Base-by-base conservation (phyloP, 1,140 invertebrate genomes). In the Macrocentrus cingulum region DNA sequence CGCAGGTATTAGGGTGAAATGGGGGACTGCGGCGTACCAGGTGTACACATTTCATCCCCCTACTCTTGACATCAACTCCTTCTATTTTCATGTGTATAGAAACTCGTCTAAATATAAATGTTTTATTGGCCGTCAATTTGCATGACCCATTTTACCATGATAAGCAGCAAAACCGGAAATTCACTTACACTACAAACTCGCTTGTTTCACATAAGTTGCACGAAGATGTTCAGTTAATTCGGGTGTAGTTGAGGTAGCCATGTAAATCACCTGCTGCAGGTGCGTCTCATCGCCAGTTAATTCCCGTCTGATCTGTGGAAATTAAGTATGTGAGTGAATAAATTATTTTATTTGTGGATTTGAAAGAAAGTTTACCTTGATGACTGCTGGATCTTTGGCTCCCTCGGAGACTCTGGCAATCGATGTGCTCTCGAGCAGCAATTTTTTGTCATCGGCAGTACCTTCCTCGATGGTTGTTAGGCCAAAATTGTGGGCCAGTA, bases 401-500 rank as follows among this genome's bases (percentile, higher is more conserved):
- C 52, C 79, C 66, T 84, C 82, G 0, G 70, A 75, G 64, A 84
- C 81, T 60, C 84, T 68, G 2, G 74, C 62, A 19, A 87, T 66
- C 25, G 71, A 79, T 0, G 73, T 76, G 6, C 81, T 82, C 50
- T 82, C 69, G 2, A 85, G 61, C 0, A 61, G 57, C 36, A 85
- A 71, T 59, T 71, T 59, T 1, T 66, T 54, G 37, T 76, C 66
- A 16, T 48, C 29, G 20, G 75, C 69, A 9, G 62, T 55, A 4
- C 85, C 84, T 77, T 86, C 84, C 71, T 87, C 85, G 1, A 86
- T 61, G 0, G 82, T 80, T 2, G 78, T 77, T 0, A 86, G 51
- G 11, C 85, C 85, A 71, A 85, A 84, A 70, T 87, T 88, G 60
- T 88, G 86, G 32, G 85, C 81, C 11, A 83, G 69, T 1, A 87